A percentile compares a stretch with the other conserved stretches of the same genome.
phyloP scores from a whole-genome alignment of 2,888 invertebrate species.

The Phaonia tiefii region DNA sequence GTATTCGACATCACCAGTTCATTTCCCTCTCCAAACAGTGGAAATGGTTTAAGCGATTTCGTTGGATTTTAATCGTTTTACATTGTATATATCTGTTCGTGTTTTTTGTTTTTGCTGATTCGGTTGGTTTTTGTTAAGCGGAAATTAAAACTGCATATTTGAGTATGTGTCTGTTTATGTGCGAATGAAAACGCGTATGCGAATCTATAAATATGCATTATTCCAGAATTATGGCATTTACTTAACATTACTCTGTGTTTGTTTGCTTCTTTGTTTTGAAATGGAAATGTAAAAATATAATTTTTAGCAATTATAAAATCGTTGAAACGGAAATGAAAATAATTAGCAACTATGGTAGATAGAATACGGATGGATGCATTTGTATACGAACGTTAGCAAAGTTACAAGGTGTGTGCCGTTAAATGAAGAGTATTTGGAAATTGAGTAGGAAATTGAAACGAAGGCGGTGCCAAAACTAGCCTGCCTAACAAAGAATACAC shows the following conservation, averaged over 20 bases:
- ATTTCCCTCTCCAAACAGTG: neutral
- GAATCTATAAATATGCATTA: constrained; percentile 12
- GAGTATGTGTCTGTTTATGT: constrained; percentile 67
- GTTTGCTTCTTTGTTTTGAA: neutral
- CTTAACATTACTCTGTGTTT: constrained; percentile 15
- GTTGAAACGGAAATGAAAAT: constrained; percentile 48
- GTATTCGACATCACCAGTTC: neutral
- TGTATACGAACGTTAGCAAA: constrained; percentile 43
- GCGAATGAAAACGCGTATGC: constrained; percentile 21
- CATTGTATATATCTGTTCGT: constrained; percentile 11
- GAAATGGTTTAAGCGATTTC: constrained; percentile 2
- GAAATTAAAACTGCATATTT: constrained; percentile 78
- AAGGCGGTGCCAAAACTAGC: too few relatives aligned
- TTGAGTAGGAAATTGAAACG: too few relatives aligned
- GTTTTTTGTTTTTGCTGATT: constrained; percentile 14
- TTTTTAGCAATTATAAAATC: constrained; percentile 24
- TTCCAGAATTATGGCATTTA: constrained; percentile 39
- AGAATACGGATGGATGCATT: neutral
- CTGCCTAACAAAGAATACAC: too few relatives aligned
- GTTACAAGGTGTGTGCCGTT: constrained; percentile 74
- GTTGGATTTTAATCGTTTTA: constrained; percentile 16
- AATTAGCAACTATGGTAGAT: constrained; percentile 15
- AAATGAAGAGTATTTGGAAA: too few relatives aligned
- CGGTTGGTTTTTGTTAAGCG: constrained; percentile 61
- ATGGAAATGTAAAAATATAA: too few relatives aligned